phyloP scores from a whole-genome alignment of 2,113 vertebrate genomes.

The Ictalurus punctatus region DNA sequence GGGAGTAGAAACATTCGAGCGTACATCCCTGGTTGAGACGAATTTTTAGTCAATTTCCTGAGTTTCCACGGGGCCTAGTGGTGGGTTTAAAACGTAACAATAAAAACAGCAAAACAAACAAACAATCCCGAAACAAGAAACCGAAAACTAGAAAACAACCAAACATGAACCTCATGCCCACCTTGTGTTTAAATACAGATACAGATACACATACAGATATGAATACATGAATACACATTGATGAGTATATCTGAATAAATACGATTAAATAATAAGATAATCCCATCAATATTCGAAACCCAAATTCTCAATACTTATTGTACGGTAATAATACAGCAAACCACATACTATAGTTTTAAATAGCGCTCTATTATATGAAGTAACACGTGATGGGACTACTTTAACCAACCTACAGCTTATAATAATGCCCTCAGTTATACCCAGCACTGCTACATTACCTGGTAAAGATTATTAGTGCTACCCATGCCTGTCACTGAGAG shows the following conservation, averaged over 20 bases:
- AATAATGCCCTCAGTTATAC: neutral
- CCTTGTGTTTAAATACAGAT: neutral
- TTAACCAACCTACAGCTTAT: neutral
- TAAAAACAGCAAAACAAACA: neutral
- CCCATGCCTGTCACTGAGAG: conserved; percentile 12
- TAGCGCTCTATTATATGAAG: neutral
- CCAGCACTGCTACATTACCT: conserved; percentile 18
- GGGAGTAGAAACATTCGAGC: neutral
- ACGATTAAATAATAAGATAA: neutral
- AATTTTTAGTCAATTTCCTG: neutral
- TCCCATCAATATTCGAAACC: neutral
- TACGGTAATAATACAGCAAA: neutral
- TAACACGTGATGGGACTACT: too few relatives aligned
- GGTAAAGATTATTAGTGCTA: conserved; percentile 21
- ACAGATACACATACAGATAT: neutral
- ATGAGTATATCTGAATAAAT: neutral
- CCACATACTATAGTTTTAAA: neutral
- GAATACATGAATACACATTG: neutral
- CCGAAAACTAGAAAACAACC: neutral
- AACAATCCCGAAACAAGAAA: neutral
- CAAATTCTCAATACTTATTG: neutral
- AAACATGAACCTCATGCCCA: neutral
- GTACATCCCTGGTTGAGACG: too few relatives aligned
- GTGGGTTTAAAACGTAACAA: neutral
- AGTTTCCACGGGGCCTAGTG: neutral